Evolutionary conservation across 2,888 invertebrate genomes (phyloP), one percentile per base, ranked within the genome.

Genomic region (Anoplius nigerrimus): DNA sequence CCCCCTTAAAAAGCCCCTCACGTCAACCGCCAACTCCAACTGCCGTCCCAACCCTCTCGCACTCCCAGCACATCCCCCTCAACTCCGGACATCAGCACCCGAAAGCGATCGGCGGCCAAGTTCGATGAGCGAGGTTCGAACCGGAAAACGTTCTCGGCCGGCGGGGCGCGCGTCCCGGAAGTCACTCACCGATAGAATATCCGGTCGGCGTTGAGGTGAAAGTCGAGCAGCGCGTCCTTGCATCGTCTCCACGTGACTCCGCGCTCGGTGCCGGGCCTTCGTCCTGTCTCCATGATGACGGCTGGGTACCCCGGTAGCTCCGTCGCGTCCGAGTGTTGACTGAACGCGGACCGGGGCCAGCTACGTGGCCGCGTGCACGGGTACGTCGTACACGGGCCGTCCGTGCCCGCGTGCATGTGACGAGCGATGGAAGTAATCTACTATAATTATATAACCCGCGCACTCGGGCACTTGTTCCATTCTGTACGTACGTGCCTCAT

Each of bases 161-260:
- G 20, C 48, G 16, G n/a, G 8, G 48, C n/a, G 16, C 11, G 20
- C 3, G 3, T n/a, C 16, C n/a, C 2, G 3, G 20, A 57, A 57
- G 20, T 16, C 58, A 80, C 84, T 84, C 67, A 84, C 84, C 75
- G 74, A 54, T 84, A 79, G 70, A 84, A 84, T 59, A 84, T 76
- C 53, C 71, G 69, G 62, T 84, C 82, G 43, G 69, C 61, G 54
- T 83, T 76, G n/a, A 76, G 59, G 54, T 80, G 75, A 42, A 80
- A 65, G 56, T 80, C 69, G 1, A 75, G 61, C 20, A 81, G 56
- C 1, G 75, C 62, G 43, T 76, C 74, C 65, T 76, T 82, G 57
- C 71, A 57, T 13, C 69, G 71, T 13, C 61, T 76, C 84, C 84
- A 84, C 65, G 72, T 62, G 65, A 63, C 45, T 15, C 52, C 46